Evolutionary conservation across 2,113 vertebrate genomes (phyloP), one percentile per base, ranked within the genome.

Genomic region (Ardeotis arabs): DNA sequence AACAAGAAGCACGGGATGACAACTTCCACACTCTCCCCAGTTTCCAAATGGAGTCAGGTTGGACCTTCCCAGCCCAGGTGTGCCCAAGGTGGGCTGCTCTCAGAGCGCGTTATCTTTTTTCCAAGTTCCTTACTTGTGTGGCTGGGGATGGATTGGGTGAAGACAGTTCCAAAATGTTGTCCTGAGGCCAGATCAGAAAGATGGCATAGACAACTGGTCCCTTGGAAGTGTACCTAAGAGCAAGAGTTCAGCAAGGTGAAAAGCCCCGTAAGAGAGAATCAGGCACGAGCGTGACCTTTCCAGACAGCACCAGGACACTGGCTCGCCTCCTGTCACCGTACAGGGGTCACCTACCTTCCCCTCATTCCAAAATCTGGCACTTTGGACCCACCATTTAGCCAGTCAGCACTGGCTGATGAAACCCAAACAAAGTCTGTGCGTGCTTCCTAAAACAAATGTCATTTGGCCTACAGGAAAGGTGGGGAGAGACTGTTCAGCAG

Each of bases 181-280:
- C 35, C 78, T 0, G 69, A 79, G 99, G 99, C 98, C 98, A 98
- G 23, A 67, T 37, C 64, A 98, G 84, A 56, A 99, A 98, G 94
- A 98, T 97, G 45, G 98, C 98, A 70, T 98, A 99, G 62, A 99
- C 97, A 14, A 31, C 52, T 0, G 91, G 60, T 28, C 69, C 97
- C 90, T 98, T 98, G 39, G 97, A 97, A 10, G 98, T 99, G 95
- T 98, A 99, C 98, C 99, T 99, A 63, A 25, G 73, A 95, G 88
- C 7, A 78, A 16, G 52, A 84, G 24, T 16, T 28, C 62, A 78
- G 86, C 69, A 20, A 45, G 58, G 41, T 60, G 29, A 82, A 35
- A 18, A 52, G 22, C 37, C 39, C 52, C 20, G 3, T n/a, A 23
- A 47, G 15, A 53, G 31, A 74, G 62, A 70, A 82, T 5, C 47